These are phyloP conservation scores for Caenorhabditis japonica DNA, from an alignment of 2,888 invertebrate species.

Conservation along the genomic window DNA sequence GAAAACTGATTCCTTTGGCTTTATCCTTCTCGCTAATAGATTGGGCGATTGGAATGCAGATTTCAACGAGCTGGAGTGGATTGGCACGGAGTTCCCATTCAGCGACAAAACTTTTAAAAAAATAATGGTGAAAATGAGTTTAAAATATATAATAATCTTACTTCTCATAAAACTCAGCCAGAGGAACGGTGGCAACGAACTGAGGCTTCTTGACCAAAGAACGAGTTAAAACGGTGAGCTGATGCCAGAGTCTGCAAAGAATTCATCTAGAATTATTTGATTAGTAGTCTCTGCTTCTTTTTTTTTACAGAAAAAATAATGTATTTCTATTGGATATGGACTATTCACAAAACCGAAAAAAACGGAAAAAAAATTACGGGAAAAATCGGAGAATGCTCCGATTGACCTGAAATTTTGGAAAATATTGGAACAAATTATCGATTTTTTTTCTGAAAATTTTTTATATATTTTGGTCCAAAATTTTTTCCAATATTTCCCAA, in stretches of 20 bases:
- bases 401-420: too few relatives aligned
- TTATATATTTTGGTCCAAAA: too few relatives aligned
- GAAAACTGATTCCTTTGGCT: conserved; percentile 80
- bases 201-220: conserved; percentile 58
- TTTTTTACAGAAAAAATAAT: too few relatives aligned
- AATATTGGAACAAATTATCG: too few relatives aligned
- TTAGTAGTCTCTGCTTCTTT: too few relatives aligned
- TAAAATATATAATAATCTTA: not conserved
- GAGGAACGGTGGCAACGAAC: conserved; percentile 58
- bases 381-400: too few relatives aligned
- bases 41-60: conserved; percentile 80
- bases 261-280: not conserved
- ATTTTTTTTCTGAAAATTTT: too few relatives aligned
- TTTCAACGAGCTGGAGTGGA: conserved; percentile 91
- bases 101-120: conserved; percentile 84
- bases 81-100: conserved; percentile 98
- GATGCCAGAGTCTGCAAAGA: conserved; percentile 75
- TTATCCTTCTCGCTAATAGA: conserved; percentile 64
- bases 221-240: conserved; percentile 65
- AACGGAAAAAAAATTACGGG: too few relatives aligned
- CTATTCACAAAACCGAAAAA: too few relatives aligned
- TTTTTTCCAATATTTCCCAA: too few relatives aligned
- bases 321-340: too few relatives aligned
- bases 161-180: conserved; percentile 83
- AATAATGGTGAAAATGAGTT: too few relatives aligned